phyloP scores from a whole-genome alignment of 2,113 vertebrate species.

The Scalopus aquaticus region DNA sequence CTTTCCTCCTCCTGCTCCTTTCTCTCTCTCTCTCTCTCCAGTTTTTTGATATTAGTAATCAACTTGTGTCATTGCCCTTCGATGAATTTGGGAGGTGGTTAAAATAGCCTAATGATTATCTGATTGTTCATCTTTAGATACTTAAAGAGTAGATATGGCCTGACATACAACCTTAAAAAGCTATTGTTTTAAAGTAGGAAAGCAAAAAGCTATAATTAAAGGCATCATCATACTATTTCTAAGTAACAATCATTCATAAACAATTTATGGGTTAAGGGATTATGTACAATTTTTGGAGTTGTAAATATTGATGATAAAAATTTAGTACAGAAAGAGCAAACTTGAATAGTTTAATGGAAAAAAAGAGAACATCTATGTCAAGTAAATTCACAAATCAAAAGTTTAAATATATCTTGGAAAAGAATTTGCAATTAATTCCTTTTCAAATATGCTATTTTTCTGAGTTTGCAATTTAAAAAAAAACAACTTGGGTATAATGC shows the following conservation, averaged over 20 bases:
- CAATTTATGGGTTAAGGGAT: neutral
- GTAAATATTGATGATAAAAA: neutral
- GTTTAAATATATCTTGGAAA: constrained; percentile 15
- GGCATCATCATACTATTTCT: neutral
- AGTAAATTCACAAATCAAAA: neutral
- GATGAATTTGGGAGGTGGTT: neutral
- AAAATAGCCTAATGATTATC: neutral
- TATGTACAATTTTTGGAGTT: neutral
- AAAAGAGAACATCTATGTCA: neutral
- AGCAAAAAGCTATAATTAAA: neutral
- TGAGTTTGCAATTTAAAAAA: neutral
- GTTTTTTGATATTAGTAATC: neutral
- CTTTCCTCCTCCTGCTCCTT: too few relatives aligned
- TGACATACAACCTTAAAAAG: neutral
- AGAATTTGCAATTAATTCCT: neutral
- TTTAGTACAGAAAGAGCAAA: neutral
- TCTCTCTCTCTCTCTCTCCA: neutral
- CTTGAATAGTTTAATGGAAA: neutral
- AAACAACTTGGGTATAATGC: neutral
- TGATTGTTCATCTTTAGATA: neutral
- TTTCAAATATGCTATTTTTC: neutral
- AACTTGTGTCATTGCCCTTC: neutral
- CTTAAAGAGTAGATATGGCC: neutral
- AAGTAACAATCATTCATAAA: constrained; percentile 38
- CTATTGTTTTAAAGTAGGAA: neutral